Evolutionary conservation across 2,797 vertebrate species (phyloP).

Genomic region (Oryzias sinensis): DNA sequence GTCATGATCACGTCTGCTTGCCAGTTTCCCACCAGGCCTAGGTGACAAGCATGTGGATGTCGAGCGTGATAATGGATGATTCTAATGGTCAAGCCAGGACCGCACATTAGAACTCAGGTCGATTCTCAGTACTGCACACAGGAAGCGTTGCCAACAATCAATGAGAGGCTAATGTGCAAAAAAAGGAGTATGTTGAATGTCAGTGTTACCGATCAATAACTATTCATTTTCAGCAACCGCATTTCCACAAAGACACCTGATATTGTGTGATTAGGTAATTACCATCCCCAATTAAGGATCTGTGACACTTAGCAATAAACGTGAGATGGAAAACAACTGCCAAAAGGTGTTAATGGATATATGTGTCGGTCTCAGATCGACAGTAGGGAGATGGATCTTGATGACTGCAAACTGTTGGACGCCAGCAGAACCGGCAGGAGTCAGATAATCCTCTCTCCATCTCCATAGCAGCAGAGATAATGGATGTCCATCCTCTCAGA

Average conservation of each 20-base stretch:
- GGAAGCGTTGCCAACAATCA: conserved; percentile 83
- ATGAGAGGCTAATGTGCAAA: conserved; percentile 85
- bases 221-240: conserved; percentile 89
- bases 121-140: conserved; percentile 82
- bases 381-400: conserved; percentile 69
- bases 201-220: conserved; percentile 85
- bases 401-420: conserved; percentile 68
- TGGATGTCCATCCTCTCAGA: conserved; percentile 63
- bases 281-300: conserved; percentile 90
- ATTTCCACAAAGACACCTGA: conserved; percentile 87
- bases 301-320: conserved; percentile 78
- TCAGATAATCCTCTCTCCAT: conserved; percentile 69
- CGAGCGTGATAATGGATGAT: conserved; percentile 79
- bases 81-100: conserved; percentile 81
- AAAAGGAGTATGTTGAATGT: conserved; percentile 82
- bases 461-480: conserved; percentile 57
- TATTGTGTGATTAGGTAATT: conserved; percentile 87
- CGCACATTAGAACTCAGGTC: conserved; percentile 84
- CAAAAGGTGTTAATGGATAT: conserved; percentile 77
- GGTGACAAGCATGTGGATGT: conserved; percentile 76
- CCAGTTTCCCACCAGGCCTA: conserved; percentile 67
- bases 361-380: conserved; percentile 64
- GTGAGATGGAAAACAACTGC: conserved; percentile 71
- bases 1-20: conserved; percentile 62
- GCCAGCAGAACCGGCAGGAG: conserved; percentile 65